A percentile compares a stretch with the other conserved stretches of the same genome.
Conservation (phyloP, 2,888 invertebrate species). For the Erannis defoliaria region DNA sequence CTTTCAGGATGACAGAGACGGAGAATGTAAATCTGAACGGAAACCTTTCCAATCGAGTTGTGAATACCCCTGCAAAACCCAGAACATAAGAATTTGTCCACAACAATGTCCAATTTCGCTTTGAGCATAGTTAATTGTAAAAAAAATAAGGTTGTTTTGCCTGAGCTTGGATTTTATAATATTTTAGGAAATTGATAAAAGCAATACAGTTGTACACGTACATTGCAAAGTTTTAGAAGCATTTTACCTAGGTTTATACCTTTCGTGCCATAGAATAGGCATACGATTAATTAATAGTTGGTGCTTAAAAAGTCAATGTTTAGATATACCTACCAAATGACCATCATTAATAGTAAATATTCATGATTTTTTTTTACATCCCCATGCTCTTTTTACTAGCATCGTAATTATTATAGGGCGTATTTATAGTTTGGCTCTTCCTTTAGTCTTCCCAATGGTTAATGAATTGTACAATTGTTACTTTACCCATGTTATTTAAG, state of each 20-base stretch:
- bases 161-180: slow-evolving; percentile 77
- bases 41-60: no score
- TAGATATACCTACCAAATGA: not conserved
- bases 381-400: not conserved
- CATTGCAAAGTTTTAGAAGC: slow-evolving; percentile 46
- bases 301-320: slow-evolving; percentile 49
- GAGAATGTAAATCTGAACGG: no score
- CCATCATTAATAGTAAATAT: not conserved
- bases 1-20: no score
- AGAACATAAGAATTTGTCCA: slow-evolving; percentile 37
- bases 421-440: slow-evolving; percentile 20
- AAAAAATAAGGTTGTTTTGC: slow-evolving; percentile 73
- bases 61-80: no score
- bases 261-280: slow-evolving; percentile 39
- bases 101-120: slow-evolving; percentile 45
- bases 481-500: slow-evolving; percentile 52
- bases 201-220: slow-evolving; percentile 58
- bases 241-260: slow-evolving; percentile 35
- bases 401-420: not conserved
- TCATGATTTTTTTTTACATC: not conserved
- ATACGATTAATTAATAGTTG: slow-evolving; percentile 35
- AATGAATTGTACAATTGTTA: slow-evolving; percentile 73
- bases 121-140: slow-evolving; percentile 44
- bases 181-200: slow-evolving; percentile 57
- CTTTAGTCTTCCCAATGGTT: slow-evolving; percentile 73